Evolutionary conservation across 2,797 vertebrate species (phyloP).

Genomic region (Pipistrellus pipistrellus): DNA sequence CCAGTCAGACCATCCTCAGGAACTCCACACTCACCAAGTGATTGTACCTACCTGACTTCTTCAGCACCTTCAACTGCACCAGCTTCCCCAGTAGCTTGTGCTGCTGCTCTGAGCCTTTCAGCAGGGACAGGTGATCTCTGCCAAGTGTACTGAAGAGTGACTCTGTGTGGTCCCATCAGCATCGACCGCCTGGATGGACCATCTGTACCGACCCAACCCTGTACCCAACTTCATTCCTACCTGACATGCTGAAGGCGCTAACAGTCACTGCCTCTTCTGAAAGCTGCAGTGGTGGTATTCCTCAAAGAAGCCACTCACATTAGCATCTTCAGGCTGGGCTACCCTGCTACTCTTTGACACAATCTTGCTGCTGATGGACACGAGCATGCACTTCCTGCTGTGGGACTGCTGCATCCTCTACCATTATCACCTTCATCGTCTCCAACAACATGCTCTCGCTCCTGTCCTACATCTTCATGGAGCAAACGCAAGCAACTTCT

Average conservation of each 20-base stretch:
- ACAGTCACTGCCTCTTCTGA: conserved; percentile 93
- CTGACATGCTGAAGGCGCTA: conserved; percentile 95
- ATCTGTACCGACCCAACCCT: conserved; percentile 92
- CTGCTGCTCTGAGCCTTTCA: conserved; percentile 95
- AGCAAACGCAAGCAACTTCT: conserved; percentile 95
- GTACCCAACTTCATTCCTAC: conserved; percentile 95
- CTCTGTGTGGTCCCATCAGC: conserved; percentile 91
- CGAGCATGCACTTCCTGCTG: conserved; percentile 90
- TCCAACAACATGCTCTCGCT: conserved; percentile 97
- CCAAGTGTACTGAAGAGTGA: conserved; percentile 92
- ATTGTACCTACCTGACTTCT: conserved; percentile 96
- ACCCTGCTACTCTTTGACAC: conserved; percentile 95
- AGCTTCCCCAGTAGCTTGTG: conserved; percentile 97
- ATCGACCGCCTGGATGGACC: conserved; percentile 90
- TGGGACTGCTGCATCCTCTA: conserved; percentile 99
- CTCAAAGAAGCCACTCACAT: conserved; percentile 94
- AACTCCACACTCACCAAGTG: conserved; percentile 96
- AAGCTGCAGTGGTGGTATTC: conserved; percentile 94
- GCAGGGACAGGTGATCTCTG: conserved; percentile 95
- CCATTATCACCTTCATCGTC: conserved; percentile 93
- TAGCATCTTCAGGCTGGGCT: conserved; percentile 96
- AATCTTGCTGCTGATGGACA: conserved; percentile 89
- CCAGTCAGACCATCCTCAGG: conserved; percentile 86
- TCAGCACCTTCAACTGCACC: conserved; percentile 92
- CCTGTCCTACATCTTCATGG: conserved; percentile 96